phyloP scores from a whole-genome alignment of 2,888 invertebrate genomes.

The Odontomyia ornata region DNA sequence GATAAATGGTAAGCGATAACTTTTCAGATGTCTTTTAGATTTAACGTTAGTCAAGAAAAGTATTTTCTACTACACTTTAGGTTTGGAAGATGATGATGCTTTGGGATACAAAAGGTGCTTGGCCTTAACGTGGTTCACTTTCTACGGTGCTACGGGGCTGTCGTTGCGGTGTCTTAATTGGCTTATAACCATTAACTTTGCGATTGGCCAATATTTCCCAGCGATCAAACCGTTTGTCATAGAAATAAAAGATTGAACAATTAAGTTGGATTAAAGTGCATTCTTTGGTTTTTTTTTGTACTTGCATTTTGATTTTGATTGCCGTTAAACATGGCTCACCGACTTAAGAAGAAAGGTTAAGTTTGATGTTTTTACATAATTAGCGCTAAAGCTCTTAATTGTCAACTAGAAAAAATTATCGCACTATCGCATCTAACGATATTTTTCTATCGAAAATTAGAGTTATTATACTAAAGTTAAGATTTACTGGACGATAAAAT shows the following conservation, averaged over 20 bases:
- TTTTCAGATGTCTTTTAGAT: background rate
- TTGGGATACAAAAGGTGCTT: background rate
- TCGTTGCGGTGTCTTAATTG: background rate
- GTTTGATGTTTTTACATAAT: no score
- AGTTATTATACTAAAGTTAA: no score
- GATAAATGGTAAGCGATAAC: background rate
- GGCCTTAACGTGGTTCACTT: background rate
- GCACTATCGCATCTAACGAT: no score
- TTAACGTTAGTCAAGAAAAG: background rate
- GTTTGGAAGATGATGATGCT: background rate
- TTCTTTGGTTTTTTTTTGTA: background rate
- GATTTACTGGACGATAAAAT: no score
- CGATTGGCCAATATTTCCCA: background rate
- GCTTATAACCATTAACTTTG: background rate
- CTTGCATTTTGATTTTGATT: background rate
- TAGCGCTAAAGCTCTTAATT: no score
- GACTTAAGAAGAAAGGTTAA: no score
- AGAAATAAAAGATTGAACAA: background rate
- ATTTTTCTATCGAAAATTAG: no score
- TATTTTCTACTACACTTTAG: background rate
- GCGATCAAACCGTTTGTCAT: background rate
- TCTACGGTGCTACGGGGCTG: no score
- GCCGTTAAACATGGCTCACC: no score
- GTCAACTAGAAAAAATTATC: no score
- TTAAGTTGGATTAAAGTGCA: background rate